Conservation (phyloP, 1,140 invertebrate species). For the Xylocopa sonorina region DNA sequence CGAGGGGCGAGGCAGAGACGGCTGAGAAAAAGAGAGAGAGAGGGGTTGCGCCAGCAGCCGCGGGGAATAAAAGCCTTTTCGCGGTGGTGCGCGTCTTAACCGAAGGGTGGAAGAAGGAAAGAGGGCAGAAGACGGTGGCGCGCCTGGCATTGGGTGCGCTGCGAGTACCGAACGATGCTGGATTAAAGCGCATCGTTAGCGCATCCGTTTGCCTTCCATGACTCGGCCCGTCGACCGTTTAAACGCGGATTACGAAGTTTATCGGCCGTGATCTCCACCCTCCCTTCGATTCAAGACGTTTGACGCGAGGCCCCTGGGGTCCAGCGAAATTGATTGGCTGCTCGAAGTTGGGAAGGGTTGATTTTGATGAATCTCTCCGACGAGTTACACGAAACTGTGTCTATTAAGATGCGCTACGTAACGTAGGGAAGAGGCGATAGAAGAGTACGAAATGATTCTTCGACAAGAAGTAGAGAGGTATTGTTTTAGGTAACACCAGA, state of each 20-base stretch:
- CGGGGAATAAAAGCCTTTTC: conserved; percentile 38
- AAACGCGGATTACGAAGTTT: conserved; percentile 23
- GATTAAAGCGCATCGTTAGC: conserved; percentile 59
- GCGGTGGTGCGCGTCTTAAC: conserved; percentile 22
- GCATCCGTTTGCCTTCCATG: conserved; percentile 23
- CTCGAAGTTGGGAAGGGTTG: background rate
- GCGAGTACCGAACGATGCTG: conserved; percentile 30
- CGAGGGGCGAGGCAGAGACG: too few species aligned
- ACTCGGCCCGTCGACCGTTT: background rate
- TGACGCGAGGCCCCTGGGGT: too few species aligned
- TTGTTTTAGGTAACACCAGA: background rate
- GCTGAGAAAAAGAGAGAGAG: conserved; percentile 62
- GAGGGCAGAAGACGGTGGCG: background rate
- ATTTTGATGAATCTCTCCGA: too few species aligned
- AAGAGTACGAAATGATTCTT: too few species aligned
- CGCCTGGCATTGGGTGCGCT: background rate
- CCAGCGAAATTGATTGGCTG: background rate
- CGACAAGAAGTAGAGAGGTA: too few species aligned
- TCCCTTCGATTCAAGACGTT: background rate
- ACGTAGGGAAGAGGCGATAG: too few species aligned
- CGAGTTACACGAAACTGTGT: too few species aligned
- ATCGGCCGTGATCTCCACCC: background rate
- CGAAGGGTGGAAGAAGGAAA: conserved; percentile 11
- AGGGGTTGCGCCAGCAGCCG: conserved; percentile 44
- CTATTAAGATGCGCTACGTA: too few species aligned